A percentile compares a stretch with the other conserved stretches of the same genome.
These are phyloP conservation scores for Nematopogon swammerdamellus DNA, from an alignment of 2,888 invertebrate species.

Conservation along the genomic window DNA sequence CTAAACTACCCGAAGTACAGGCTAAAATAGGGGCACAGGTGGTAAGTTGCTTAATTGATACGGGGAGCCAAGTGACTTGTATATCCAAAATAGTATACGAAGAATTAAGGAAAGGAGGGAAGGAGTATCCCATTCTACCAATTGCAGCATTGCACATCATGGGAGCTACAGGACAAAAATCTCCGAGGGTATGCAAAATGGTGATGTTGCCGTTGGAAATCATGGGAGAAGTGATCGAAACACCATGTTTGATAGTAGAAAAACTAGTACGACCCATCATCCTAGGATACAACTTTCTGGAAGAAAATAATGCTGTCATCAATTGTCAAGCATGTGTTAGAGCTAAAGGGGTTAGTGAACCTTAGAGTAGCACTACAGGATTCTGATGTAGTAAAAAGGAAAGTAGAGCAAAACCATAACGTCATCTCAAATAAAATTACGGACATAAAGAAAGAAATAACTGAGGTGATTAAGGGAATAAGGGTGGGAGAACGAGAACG, in stretches of 20 bases:
- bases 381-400: too few species aligned
- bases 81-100: not conserved
- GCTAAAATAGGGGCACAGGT: not conserved
- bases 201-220: not conserved
- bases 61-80: conserved; percentile 1
- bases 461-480: too few species aligned
- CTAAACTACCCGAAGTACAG: not conserved
- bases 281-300: conserved; percentile 1
- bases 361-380: too few species aligned
- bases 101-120: too few species aligned
- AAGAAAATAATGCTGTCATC: not conserved
- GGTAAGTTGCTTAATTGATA: not conserved
- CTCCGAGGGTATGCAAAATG: not conserved
- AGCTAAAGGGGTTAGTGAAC: not conserved
- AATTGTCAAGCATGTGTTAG: not conserved
- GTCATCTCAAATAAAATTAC: too few species aligned
- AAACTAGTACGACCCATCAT: conserved; percentile 1
- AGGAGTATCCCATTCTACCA: not conserved
- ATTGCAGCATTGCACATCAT: not conserved
- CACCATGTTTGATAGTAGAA: not conserved
- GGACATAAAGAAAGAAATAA: too few species aligned
- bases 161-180: not conserved
- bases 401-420: too few species aligned
- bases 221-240: not conserved
- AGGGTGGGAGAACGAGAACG: too few species aligned